Evolutionary conservation across 2,797 vertebrate species (phyloP), one percentile per base, ranked within the genome.

Genomic region (Rhynchotus rufescens): DNA sequence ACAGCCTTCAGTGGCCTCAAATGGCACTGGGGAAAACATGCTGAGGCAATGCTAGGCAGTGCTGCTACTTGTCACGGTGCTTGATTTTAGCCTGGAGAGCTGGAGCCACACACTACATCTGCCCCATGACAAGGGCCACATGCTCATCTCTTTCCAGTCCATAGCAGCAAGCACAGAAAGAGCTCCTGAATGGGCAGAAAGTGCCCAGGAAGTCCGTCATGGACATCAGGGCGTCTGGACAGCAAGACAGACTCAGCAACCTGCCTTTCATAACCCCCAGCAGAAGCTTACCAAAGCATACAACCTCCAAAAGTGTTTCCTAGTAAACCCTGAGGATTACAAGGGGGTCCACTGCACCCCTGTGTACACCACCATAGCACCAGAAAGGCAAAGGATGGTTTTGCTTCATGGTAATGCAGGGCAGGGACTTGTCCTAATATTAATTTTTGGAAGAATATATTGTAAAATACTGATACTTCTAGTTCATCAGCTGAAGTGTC

Each of bases 341-440:
- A 54, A 38, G 34, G 28, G 52, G 45, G 25, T 42, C 44, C 1
- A 1, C 17, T 1, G 1, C 15, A 57, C 5, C 11, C 47, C 49
- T 19, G 5, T 4, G 59, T 36, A 34, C 54, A 57, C 16, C 28
- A 38, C 12, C 4, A 3, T 15, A 40, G 57, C 12, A n/a, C 68
- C 6, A 54, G 40, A 79, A 76, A 12, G 16, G 20, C 21, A 40
- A 61, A 57, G 49, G 52, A 56, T 11, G 4, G 30, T 71, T 89
- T 79, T 66, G 40, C 52, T 67, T 80, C n/a, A 80, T 44, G 26
- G 59, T 8, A 72, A 14, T 19, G 12, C 40, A 26, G 30, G 11
- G 9, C 51, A 28, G 8, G 15, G 51, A 52, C 51, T 9, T 52
- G 26, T 2, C 28, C 47, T 56, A 64, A 40, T 3, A 54, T 38